Base-by-base conservation (phyloP, 2,888 invertebrate species). In the Euspilapteryx auroguttella region DNA sequence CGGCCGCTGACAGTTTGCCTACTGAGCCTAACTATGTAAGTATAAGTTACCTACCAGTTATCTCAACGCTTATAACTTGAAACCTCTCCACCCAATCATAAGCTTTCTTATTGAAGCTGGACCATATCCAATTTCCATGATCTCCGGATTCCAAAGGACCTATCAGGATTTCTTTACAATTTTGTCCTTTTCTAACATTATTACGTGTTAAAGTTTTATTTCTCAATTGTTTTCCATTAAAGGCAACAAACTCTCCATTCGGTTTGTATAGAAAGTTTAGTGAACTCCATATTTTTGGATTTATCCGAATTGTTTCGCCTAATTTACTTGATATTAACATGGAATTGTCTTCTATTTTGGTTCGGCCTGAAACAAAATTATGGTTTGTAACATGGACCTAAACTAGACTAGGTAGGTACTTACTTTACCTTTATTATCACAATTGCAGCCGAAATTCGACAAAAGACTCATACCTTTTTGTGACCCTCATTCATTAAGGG, bases 41-140 rank as follows among this genome's bases (percentile, higher is more conserved):
- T n/a, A n/a, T n/a, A n/a, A 26, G 6, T 3, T n/a, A 31, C 47
- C 48, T 40, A 68, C 73, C 61, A 32, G 39, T 40, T 34, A 73
- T 62, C 31, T 46, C 40, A 30, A 73, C 34, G n/a, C 44, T 52
- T 4, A 73, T 57, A 26, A 63, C 54, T 52, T 66, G 61, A 34
- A 54, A 69, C 28, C 55, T 14, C 34, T 73, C 73, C 2, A 48
- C 38, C 53, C 49, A 55, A 2, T 49, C 35, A 6, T 54, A 37
- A 1, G 39, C 29, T 30, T 51, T 48, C 21, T 40, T 44, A 2
- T 42, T 48, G 31, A 49, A 62, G 1, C 50, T 35, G 26, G 64
- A 65, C 0, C 73, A 31, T 21, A 65, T 49, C 73, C 73, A 75
- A 32, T 75, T 75, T 0, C 73, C 73, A 28, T 63, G 49, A 21